Evolutionary conservation across 2,797 vertebrate species (phyloP).

Genomic region (Clarias pachynema): DNA sequence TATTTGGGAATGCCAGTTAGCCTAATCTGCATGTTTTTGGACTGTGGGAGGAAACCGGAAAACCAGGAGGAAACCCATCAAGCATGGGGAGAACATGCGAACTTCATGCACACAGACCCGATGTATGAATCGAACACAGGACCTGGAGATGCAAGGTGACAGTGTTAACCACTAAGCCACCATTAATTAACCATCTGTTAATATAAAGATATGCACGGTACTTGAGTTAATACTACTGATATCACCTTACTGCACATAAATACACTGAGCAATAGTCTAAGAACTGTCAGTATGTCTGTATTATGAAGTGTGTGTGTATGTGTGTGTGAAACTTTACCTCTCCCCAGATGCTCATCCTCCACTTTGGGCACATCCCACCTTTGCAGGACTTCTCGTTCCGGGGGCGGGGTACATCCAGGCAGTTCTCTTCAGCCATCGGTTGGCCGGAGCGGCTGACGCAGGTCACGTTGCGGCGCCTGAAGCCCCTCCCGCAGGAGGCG

Average conservation of each 20-base stretch:
- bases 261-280: background rate
- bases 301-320: background rate
- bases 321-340: conserved; percentile 78
- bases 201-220: background rate
- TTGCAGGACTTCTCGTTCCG: conserved; percentile 86
- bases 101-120: too few species aligned
- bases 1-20: too few species aligned
- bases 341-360: conserved; percentile 91
- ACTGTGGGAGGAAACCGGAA: too few species aligned
- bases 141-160: too few species aligned
- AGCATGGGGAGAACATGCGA: too few species aligned
- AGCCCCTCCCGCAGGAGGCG: conserved; percentile 89
- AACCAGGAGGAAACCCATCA: too few species aligned
- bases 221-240: background rate
- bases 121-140: too few species aligned
- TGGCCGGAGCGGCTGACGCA: conserved; percentile 86
- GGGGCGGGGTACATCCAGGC: conserved; percentile 84
- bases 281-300: too few species aligned
- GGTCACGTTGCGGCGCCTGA: conserved; percentile 86
- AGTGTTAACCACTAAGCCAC: too few species aligned
- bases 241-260: background rate
- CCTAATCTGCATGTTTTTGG: too few species aligned
- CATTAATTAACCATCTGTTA: background rate
- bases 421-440: conserved; percentile 84
- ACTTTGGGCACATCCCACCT: conserved; percentile 88